phyloP scores from a whole-genome alignment of 2,888 invertebrate species.

The Oxystoma pomonae region DNA sequence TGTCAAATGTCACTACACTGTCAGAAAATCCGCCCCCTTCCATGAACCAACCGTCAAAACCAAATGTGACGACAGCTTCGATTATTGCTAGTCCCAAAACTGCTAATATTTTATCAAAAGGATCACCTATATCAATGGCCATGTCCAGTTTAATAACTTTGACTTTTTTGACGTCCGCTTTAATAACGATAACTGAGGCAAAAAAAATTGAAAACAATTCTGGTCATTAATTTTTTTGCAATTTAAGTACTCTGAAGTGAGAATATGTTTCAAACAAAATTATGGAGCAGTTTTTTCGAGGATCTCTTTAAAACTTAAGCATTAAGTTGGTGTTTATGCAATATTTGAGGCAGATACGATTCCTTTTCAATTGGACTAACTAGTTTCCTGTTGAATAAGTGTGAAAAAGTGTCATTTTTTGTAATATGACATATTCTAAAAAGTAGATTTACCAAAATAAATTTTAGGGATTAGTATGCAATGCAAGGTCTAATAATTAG shows the following conservation, averaged over 20 bases:
- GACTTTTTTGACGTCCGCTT: neutral
- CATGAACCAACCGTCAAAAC: neutral
- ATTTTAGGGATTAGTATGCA: conserved; percentile 47
- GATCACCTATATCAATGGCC: neutral
- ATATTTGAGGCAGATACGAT: too few relatives aligned
- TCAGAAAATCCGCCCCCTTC: neutral
- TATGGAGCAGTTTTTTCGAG: too few relatives aligned
- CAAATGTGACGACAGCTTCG: neutral
- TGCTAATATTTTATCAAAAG: neutral
- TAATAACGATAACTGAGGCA: neutral
- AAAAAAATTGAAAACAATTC: neutral
- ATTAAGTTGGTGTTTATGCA: too few relatives aligned
- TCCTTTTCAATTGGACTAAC: too few relatives aligned
- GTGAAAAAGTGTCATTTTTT: too few relatives aligned
- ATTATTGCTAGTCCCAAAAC: neutral
- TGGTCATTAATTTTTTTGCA: too few relatives aligned
- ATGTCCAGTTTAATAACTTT: neutral
- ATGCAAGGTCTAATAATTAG: conserved; percentile 32
- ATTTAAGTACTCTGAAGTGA: too few relatives aligned
- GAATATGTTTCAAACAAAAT: too few relatives aligned
- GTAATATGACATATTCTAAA: too few relatives aligned
- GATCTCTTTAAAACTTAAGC: too few relatives aligned
- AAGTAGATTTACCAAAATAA: conserved; percentile 35
- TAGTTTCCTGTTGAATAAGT: too few relatives aligned
- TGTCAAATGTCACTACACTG: neutral